Conservation (phyloP, 2,113 vertebrate species). For the Calypte anna region DNA sequence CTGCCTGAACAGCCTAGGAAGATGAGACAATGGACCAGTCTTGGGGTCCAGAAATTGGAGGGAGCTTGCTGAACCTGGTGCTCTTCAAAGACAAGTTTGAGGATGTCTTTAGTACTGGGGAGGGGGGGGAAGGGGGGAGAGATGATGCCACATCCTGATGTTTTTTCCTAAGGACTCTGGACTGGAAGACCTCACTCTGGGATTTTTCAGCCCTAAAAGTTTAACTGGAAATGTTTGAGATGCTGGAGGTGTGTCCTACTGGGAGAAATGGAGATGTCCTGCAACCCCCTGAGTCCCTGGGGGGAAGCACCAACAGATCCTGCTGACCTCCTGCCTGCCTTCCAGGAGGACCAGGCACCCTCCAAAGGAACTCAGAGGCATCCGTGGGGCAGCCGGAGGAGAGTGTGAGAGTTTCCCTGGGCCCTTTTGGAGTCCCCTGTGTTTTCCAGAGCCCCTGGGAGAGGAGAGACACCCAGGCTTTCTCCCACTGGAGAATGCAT, state of each 20-base stretch:
- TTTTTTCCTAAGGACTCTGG: neutral
- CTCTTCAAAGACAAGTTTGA: neutral
- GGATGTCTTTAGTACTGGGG: neutral
- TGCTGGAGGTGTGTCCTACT: neutral
- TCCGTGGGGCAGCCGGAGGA: fast-evolving
- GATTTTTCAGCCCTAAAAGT: neutral
- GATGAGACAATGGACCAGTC: fast-evolving
- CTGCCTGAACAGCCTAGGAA: neutral
- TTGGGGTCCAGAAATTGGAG: neutral
- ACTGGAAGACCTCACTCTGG: neutral
- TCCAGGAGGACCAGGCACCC: neutral
- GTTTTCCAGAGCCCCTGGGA: neutral
- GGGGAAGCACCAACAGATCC: neutral
- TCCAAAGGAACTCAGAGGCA: fast-evolving
- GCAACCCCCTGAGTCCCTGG: fast-evolving
- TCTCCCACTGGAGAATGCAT: neutral
- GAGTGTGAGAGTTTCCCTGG: neutral
- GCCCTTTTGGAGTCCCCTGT: neutral
- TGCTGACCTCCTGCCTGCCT: neutral
- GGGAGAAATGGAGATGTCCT: neutral
- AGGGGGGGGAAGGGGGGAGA: too few relatives aligned
- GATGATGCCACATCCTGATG: neutral
- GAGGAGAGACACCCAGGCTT: neutral
- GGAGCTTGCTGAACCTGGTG: neutral
- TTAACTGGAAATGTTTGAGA: fast-evolving